Percentiles rank a stretch among this genome's conserved stretches.
Conservation (phyloP, 2,888 invertebrate species). For the Hirtodrosophila cameraria region DNA sequence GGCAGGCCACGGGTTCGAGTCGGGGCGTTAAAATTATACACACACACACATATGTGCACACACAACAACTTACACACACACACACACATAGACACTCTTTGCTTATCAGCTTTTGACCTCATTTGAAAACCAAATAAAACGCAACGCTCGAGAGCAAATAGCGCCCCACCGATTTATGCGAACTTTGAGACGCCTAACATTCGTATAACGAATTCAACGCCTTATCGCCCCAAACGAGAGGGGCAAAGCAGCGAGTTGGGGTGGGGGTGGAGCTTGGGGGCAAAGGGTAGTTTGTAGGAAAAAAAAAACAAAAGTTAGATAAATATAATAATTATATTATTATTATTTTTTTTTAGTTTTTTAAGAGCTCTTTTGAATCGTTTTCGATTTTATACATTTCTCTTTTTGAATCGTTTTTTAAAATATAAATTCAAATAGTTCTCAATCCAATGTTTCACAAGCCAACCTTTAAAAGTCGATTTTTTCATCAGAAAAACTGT, state of each 20-base stretch:
- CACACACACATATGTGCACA: conserved; percentile 8
- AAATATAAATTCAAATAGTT: too few species aligned
- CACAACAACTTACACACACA: background rate
- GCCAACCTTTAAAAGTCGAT: too few species aligned
- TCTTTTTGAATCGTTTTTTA: too few species aligned
- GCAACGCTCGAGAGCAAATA: conserved; percentile 58
- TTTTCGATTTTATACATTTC: too few species aligned
- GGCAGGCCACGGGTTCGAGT: conserved; percentile 51
- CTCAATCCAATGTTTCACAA: too few species aligned
- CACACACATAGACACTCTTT: background rate
- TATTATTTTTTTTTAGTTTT: too few species aligned
- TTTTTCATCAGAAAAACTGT: too few species aligned
- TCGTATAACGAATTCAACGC: conserved; percentile 19
- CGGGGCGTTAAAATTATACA: conserved; percentile 55
- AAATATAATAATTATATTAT: too few species aligned
- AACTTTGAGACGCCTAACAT: conserved; percentile 62
- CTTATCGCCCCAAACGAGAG: conserved; percentile 40
- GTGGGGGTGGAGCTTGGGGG: background rate
- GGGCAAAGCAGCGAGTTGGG: background rate
- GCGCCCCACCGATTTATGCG: conserved; percentile 58
- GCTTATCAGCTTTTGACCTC: conserved; percentile 78
- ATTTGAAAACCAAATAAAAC: conserved; percentile 77
- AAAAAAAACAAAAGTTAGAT: too few species aligned
- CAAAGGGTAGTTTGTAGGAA: too few species aligned
- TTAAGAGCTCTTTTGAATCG: too few species aligned